Conservation (phyloP, 2,888 invertebrate genomes). For the Euproctis similis region DNA sequence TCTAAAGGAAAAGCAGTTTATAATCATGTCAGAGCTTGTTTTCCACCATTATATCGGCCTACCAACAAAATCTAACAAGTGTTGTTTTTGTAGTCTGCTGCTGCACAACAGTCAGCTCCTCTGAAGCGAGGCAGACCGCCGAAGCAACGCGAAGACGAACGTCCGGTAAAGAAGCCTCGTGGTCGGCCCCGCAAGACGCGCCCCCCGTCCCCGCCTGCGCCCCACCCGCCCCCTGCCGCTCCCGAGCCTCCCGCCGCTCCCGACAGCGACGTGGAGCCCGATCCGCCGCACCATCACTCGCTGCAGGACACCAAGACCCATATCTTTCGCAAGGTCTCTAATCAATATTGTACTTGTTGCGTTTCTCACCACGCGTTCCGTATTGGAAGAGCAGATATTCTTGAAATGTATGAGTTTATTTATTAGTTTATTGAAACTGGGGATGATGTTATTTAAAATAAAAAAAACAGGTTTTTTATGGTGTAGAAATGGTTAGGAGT, state of each 20-base stretch:
- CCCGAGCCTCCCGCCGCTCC: conserved; percentile 32
- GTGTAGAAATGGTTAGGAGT: too few species aligned
- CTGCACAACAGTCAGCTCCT: conserved; percentile 12
- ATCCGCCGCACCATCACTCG: conserved; percentile 37
- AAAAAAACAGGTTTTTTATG: too few species aligned
- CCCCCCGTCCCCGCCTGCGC: conserved; percentile 27
- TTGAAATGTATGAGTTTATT: too few species aligned
- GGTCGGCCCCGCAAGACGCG: conserved; percentile 58
- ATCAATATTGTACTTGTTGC: too few species aligned
- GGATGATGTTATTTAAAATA: too few species aligned
- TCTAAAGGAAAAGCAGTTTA: too few species aligned
- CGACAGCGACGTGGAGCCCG: conserved; percentile 44
- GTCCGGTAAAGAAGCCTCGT: conserved; percentile 57
- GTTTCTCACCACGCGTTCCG: too few species aligned
- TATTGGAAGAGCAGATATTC: too few species aligned
- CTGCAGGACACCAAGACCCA: conserved; percentile 57
- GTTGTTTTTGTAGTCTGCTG: conserved; percentile 3
- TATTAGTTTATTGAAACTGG: too few species aligned
- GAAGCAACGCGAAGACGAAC: conserved; percentile 52
- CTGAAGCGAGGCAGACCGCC: conserved; percentile 73
- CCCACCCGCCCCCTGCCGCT: conserved; percentile 19
- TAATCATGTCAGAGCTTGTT: too few species aligned
- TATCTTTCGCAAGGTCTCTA: conserved; percentile 56
- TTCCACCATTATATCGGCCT: too few species aligned
- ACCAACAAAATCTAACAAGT: too few species aligned